phyloP scores from a whole-genome alignment of 1,140 invertebrate genomes.

The Drusus annulatus region DNA sequence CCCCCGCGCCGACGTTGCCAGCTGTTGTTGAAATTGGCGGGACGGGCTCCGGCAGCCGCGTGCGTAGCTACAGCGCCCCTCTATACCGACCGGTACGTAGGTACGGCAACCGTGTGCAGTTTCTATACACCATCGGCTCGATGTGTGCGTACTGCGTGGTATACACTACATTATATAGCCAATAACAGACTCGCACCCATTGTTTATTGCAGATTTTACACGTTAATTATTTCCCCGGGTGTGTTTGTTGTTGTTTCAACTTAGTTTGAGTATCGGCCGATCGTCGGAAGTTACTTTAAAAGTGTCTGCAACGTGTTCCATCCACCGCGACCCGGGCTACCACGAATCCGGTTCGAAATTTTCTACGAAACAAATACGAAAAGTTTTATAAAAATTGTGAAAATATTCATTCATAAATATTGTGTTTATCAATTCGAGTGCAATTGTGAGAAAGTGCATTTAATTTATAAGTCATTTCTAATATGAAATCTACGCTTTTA shows the following conservation, averaged over 20 bases:
- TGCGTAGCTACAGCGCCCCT: conserved; percentile 25
- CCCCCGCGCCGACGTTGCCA: background rate
- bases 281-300: background rate
- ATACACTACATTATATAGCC: conserved; percentile 5
- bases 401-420: too few species aligned
- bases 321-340: background rate
- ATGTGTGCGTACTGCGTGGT: conserved; percentile 1
- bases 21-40: conserved; percentile 31
- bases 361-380: background rate
- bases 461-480: too few species aligned
- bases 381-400: too few species aligned
- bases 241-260: background rate
- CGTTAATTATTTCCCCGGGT: background rate
- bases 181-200: background rate
- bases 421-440: too few species aligned
- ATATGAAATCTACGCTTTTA: too few species aligned
- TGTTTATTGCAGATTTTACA: conserved; percentile 8
- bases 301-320: conserved; percentile 4
- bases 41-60: conserved; percentile 21
- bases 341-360: background rate
- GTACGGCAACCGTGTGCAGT: conserved; percentile 20
- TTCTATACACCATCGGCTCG: conserved; percentile 2
- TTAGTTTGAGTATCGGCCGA: background rate
- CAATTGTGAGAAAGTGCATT: too few species aligned
- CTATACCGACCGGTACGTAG: conserved; percentile 16